Percentiles rank a stretch among this genome's conserved stretches.
These are phyloP conservation scores for Macrosoma leucophasiata DNA, from an alignment of 2,888 invertebrate genomes.

Conservation along the genomic window DNA sequence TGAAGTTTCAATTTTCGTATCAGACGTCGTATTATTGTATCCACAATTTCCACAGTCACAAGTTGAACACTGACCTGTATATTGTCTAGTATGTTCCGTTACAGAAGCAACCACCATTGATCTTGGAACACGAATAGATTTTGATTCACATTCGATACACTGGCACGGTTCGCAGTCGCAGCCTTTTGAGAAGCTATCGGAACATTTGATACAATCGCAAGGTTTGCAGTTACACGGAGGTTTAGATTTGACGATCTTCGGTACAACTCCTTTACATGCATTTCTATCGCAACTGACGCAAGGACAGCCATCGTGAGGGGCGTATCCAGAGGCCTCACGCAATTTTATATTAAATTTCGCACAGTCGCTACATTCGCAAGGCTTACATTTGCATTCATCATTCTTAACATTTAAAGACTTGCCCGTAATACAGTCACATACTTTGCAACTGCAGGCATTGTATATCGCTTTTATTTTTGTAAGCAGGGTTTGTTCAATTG, in stretches of 20 bases:
- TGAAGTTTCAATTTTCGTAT: no score
- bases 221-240: constrained; percentile 35
- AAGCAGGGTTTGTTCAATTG: no score
- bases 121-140: constrained; percentile 16
- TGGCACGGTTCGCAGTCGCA: constrained; percentile 41
- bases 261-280: constrained; percentile 28
- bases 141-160: constrained; percentile 35
- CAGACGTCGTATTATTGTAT: no score
- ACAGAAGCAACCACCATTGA: constrained; percentile 34
- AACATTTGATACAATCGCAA: constrained; percentile 33
- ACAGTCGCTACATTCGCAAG: constrained; percentile 39
- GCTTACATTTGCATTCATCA: constrained; percentile 35
- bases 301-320: constrained; percentile 25
- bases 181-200: constrained; percentile 20
- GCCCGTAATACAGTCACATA: constrained; percentile 46
- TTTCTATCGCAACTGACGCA: constrained; percentile 30
- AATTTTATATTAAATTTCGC: constrained; percentile 16
- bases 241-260: constrained; percentile 10
- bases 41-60: constrained; percentile 47
- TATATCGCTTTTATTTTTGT: constrained; percentile 49
- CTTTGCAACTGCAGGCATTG: constrained; percentile 54
- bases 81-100: constrained; percentile 26
- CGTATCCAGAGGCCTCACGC: constrained; percentile 6
- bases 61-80: constrained; percentile 40
- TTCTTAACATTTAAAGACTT: constrained; percentile 14